Base-by-base conservation (phyloP, 2,888 invertebrate genomes). In the Cacoxenus indagator region DNA sequence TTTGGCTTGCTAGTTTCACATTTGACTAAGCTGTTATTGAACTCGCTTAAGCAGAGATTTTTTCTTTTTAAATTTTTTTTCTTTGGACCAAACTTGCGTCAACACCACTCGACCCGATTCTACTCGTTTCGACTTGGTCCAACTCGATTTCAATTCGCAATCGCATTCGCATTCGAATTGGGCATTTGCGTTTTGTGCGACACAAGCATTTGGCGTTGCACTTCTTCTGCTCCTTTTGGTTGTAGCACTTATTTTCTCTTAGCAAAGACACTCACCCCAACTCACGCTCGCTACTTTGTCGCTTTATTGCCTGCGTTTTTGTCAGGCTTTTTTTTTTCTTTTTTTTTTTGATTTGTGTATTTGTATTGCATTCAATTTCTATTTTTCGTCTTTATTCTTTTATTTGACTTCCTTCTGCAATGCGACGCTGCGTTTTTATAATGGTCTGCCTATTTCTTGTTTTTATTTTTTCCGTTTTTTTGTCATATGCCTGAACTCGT, bases 321-420 rank as follows among this genome's bases (percentile, higher is more conserved):
- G 26, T 14, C 27, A 22, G 17, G 9, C 24, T 17, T 26, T 17
- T 29, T 24, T 65, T 17, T 43, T 65, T 65, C 26, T 6, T 37
- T 54, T 4, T 14, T 24, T 45, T 73, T 75, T 75, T 76, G 77
- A 76, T 78, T 75, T 75, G 75, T 74, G 72, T 70, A 75, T 75
- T 76, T 78, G 73, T 75, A 78, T 78, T 72, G 72, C 75, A 74
- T 78, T 76, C 74, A 73, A 74, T 75, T 70, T 55, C 43, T 59
- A 46, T 51, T 48, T 43, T 51, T n/a, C n/a, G 1, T 11, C 19
- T 37, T 22, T 14, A 57, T 65, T 26, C 11, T 48, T 46, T n/a
- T 69, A 67, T 70, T 71, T 76, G 75, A 69, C n/a, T n/a, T 43
- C 17, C 11, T 26, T 45, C 66, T 66, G 57, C 66, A 66, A 17